Conservation (phyloP, 2,113 vertebrate species). For the Dryoscopus gambensis region DNA sequence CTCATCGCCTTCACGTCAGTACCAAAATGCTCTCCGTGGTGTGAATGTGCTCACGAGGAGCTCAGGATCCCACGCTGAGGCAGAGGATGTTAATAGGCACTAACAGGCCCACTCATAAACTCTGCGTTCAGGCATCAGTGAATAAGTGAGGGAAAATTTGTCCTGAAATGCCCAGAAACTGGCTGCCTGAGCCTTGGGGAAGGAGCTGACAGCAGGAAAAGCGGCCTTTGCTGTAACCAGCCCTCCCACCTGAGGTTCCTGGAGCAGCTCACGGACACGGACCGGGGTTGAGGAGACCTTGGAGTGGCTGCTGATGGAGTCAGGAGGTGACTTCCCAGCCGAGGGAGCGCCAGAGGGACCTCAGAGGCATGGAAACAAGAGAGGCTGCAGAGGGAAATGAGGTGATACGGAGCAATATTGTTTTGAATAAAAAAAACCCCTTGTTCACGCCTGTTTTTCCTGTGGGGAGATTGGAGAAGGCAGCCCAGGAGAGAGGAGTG, state of each 20-base stretch:
- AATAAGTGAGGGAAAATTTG: background rate
- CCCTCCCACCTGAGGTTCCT: background rate
- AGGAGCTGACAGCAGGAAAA: background rate
- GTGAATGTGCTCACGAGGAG: background rate
- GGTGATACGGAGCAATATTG: background rate
- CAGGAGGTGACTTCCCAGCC: background rate
- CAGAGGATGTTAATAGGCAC: background rate
- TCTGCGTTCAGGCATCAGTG: background rate
- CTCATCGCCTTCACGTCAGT: background rate
- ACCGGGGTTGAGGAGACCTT: background rate
- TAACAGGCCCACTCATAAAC: background rate
- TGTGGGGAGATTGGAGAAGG: background rate
- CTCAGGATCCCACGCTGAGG: background rate
- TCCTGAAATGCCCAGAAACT: background rate
- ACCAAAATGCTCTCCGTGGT: background rate
- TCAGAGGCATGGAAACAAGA: accelerated
- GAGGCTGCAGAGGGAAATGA: background rate
- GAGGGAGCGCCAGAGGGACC: background rate
- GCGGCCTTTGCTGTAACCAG: background rate
- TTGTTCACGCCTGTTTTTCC: background rate
- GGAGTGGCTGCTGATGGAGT: background rate
- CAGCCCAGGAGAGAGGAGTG: background rate
- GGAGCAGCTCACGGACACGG: accelerated
- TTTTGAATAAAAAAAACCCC: accelerated
- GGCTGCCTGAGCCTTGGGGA: background rate